phyloP scores from a whole-genome alignment of 2,797 vertebrate genomes.

The Acipenser oxyrinchus region DNA sequence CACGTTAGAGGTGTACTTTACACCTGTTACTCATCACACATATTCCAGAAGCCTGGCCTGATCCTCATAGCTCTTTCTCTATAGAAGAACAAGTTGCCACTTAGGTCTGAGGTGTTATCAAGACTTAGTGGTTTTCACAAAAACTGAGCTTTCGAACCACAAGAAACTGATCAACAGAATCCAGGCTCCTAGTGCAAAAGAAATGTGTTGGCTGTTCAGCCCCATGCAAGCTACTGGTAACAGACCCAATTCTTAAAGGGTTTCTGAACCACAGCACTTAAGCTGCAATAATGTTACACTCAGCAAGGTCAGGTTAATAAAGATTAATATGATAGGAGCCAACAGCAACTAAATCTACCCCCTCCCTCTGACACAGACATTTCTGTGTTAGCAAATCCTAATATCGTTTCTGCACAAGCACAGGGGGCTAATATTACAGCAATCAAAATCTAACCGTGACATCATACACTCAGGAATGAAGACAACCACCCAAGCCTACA shows the following conservation, averaged over 20 bases:
- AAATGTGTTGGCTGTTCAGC: background rate
- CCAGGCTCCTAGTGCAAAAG: background rate
- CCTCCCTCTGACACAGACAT: too few species aligned
- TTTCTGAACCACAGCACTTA: background rate
- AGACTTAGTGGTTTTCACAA: too few species aligned
- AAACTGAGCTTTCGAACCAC: background rate
- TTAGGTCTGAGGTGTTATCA: too few species aligned
- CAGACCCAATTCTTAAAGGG: background rate
- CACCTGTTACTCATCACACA: too few species aligned
- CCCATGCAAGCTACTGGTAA: background rate
- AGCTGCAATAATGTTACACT: background rate
- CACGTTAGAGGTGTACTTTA: too few species aligned
- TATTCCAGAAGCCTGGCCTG: too few species aligned
- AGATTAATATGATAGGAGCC: background rate
- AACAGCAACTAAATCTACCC: background rate
- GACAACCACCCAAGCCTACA: background rate
- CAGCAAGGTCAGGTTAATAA: conserved; percentile 1
- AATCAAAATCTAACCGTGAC: background rate
- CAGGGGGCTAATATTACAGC: background rate
- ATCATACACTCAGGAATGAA: conserved; percentile 5
- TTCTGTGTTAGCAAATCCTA: too few species aligned
- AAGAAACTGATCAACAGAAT: background rate
- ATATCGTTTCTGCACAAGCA: too few species aligned
- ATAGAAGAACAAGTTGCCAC: too few species aligned
- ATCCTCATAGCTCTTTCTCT: too few species aligned